Conservation (phyloP, 2,888 invertebrate genomes). For the Metallyticus violacea region DNA sequence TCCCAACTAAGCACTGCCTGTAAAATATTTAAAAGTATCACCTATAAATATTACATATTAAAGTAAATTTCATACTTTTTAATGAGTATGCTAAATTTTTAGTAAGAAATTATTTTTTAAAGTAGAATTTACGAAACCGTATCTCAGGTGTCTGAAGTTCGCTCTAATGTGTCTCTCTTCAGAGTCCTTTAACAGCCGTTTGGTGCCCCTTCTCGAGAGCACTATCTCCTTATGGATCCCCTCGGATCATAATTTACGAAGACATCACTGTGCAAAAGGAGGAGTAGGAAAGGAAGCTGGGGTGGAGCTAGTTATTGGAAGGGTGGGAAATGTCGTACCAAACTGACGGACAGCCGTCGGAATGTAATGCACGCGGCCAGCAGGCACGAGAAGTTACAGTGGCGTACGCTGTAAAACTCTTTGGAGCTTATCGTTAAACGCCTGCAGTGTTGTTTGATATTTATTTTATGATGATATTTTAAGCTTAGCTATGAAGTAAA, state of each 20-base stretch:
- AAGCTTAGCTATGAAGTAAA: too few species aligned
- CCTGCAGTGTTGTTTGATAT: not conserved
- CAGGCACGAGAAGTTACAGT: too few species aligned
- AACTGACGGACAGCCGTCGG: not conserved
- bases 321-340: not conserved
- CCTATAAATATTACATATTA: too few species aligned
- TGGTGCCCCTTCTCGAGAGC: not conserved
- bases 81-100: too few species aligned
- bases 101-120: too few species aligned
- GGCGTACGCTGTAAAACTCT: too few species aligned
- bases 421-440: not conserved
- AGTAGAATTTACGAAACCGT: not conserved
- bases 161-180: not conserved
- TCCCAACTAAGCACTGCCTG: too few species aligned
- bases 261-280: not conserved
- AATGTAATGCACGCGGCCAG: not conserved
- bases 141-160: not conserved
- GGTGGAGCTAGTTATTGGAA: not conserved
- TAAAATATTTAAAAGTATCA: too few species aligned
- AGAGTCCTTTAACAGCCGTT: not conserved
- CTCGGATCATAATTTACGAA: not conserved
- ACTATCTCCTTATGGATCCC: not conserved
- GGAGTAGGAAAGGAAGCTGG: not conserved
- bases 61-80: too few species aligned
- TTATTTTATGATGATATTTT: too few species aligned